These are phyloP conservation scores for Dendrolimus punctatus DNA, from an alignment of 1,140 invertebrate genomes.

Conservation along the genomic window DNA sequence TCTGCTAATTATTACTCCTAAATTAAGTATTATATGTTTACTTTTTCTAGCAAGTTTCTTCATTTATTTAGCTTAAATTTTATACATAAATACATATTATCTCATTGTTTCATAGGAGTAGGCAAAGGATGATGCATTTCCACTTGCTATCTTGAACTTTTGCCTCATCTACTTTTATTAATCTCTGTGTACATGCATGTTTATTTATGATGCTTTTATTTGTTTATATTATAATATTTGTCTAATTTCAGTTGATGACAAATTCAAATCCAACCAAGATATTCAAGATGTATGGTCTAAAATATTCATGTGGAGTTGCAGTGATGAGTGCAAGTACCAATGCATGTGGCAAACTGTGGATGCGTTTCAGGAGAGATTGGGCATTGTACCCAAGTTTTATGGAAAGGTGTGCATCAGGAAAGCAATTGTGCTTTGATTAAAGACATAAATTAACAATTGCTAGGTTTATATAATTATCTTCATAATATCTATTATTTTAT, in stretches of 20 bases:
- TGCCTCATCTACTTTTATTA: too few relatives aligned
- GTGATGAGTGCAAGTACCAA: constrained; percentile 87
- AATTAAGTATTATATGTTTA: background rate
- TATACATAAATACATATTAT: too few relatives aligned
- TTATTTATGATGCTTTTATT: too few relatives aligned
- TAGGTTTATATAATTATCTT: too few relatives aligned
- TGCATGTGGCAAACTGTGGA: constrained; percentile 97
- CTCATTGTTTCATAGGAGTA: too few relatives aligned
- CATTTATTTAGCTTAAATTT: too few relatives aligned
- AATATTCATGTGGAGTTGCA: constrained; percentile 82
- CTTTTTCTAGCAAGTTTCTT: too few relatives aligned
- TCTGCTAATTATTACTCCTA: background rate
- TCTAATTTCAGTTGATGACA: constrained; percentile 68
- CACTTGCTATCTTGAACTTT: too few relatives aligned
- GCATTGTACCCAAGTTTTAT: constrained; percentile 91
- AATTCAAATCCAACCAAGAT: constrained; percentile 66
- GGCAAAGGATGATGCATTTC: too few relatives aligned
- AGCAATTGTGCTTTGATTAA: constrained; percentile 1
- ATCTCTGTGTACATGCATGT: too few relatives aligned
- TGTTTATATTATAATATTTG: background rate
- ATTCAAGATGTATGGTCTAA: constrained; percentile 71
- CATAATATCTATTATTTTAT: too few relatives aligned
- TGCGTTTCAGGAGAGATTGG: constrained; percentile 79
- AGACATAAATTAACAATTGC: constrained; percentile 1
- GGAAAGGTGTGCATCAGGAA: constrained; percentile 85